Percentiles rank a stretch among this genome's conserved stretches.
Evolutionary conservation across 1,140 invertebrate genomes (phyloP).

Genomic region (Brachionus asplanchnoidis): DNA sequence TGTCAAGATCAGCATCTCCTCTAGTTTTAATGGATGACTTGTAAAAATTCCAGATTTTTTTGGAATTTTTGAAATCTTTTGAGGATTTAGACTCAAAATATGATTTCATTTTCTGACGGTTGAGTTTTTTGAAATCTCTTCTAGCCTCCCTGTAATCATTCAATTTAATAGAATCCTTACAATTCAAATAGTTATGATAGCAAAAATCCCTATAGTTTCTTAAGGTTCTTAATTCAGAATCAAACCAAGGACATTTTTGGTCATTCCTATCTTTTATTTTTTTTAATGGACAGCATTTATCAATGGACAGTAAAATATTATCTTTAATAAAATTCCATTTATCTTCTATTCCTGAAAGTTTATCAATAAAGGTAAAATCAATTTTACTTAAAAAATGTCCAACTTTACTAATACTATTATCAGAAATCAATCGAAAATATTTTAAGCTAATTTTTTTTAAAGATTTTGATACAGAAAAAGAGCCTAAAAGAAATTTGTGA

Average conservation of each 20-base stretch:
- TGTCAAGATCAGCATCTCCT: not conserved
- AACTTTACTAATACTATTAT: not conserved
- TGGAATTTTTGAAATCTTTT: not conserved
- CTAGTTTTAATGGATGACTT: not conserved
- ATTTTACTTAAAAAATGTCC: not conserved
- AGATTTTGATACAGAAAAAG: not conserved
- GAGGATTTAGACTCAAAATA: not conserved
- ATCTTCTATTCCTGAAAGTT: not conserved
- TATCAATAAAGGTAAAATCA: not conserved
- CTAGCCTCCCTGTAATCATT: not conserved
- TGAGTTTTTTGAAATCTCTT: not conserved
- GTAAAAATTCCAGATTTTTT: not conserved
- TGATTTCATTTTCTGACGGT: not conserved
- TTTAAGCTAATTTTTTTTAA: not conserved
- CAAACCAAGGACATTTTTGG: not conserved
- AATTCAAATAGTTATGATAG: not conserved
- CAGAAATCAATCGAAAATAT: not conserved
- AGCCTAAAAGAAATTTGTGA: not conserved
- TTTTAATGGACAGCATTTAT: not conserved
- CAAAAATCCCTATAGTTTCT: not conserved
- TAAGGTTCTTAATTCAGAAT: not conserved
- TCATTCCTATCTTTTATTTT: not conserved
- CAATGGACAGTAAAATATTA: not conserved
- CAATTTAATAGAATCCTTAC: not conserved
- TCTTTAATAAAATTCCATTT: not conserved